Evolutionary conservation across 2,113 vertebrate genomes (phyloP), one percentile per base, ranked within the genome.

Genomic region (Tetraodon nigroviridis): DNA sequence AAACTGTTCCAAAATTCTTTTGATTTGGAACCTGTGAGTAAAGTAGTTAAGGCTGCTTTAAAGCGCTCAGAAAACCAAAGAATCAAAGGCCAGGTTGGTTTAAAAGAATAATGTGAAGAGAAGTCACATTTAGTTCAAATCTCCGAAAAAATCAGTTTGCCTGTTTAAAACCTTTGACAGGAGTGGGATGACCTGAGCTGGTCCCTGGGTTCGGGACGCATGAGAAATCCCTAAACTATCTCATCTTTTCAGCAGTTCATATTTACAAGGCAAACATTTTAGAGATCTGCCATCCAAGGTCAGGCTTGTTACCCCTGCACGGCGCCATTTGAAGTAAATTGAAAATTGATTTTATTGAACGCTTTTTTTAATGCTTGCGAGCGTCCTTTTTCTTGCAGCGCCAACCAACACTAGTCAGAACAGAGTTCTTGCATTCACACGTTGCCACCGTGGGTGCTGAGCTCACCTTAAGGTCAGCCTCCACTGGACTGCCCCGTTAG

Each of bases 41-140:
- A 61, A 79, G 60, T 61, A 20, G 51, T 56, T 29, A 16, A 40
- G 29, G 64, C 32, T 60, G 41, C 75, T 77, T 77, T 83, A 75
- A 82, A 79, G 67, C 58, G 18, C 49, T 45, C 44, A 61, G 42
- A 67, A 69, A 64, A 73, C 58, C 51, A 49, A 78, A 73, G 82
- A 64, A 75, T 80, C 61, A 76, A 73, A 80, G 64, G 60, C 42
- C 41, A 50, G 55, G 32, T 61, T 52, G 12, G 32, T 37, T 37
- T 10, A 37, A 37, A 37, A 37, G 32, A 12, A 37, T 11, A 12
- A 10, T 37, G 32, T 3, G 32, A 37, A 12, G 6, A 37, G 32
- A 37, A 37, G 32, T 63, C 44, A 50, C 46, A 54, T 67, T 52
- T 61, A 44, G 65, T 56, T 58, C 40, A 20, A 65, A 55, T 55